Percentiles rank a stretch among this genome's conserved stretches.
Conservation (phyloP, 2,888 invertebrate genomes). For the Clistopyga incitator region DNA sequence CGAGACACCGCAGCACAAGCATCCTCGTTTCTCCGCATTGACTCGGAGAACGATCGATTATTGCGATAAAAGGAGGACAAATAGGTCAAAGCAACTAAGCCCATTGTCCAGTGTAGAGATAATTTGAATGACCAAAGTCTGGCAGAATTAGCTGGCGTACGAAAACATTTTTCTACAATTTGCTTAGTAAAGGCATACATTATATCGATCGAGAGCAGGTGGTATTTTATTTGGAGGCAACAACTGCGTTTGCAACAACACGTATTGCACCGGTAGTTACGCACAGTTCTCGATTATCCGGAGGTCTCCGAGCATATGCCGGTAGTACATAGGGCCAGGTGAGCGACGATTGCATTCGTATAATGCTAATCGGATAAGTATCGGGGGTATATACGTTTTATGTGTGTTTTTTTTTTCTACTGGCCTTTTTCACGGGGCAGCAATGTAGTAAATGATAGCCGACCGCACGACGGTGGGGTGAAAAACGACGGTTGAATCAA, state of each 20-base stretch:
- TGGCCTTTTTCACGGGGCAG: constrained; percentile 4
- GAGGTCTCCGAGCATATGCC: constrained; percentile 33
- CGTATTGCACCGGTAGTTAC: neutral
- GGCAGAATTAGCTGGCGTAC: neutral
- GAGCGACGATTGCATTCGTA: constrained; percentile 41
- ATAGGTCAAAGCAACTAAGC: constrained; percentile 5
- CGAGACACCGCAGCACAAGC: constrained; percentile 58
- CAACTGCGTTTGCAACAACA: constrained; percentile 15
- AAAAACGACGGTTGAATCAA: constrained; percentile 45
- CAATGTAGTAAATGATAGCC: constrained; percentile 20
- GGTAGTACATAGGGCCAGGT: constrained; percentile 45
- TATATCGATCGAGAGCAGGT: constrained; percentile 46
- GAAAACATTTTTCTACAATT: neutral
- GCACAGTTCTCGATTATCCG: constrained; percentile 13
- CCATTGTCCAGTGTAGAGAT: constrained; percentile 38
- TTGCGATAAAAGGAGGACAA: constrained; percentile 44
- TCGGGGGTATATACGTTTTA: constrained; percentile 26
- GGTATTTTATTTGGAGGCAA: constrained; percentile 23
- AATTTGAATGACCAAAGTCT: too few relatives aligned
- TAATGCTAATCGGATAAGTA: constrained; percentile 54
- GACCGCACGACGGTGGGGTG: constrained; percentile 28
- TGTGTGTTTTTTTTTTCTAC: constrained; percentile 10
- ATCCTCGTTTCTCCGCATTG: constrained; percentile 47
- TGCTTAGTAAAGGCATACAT: neutral
- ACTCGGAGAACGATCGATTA: constrained; percentile 51